Evolutionary conservation across 2,888 invertebrate genomes (phyloP).

Genomic region (Labia minor): DNA sequence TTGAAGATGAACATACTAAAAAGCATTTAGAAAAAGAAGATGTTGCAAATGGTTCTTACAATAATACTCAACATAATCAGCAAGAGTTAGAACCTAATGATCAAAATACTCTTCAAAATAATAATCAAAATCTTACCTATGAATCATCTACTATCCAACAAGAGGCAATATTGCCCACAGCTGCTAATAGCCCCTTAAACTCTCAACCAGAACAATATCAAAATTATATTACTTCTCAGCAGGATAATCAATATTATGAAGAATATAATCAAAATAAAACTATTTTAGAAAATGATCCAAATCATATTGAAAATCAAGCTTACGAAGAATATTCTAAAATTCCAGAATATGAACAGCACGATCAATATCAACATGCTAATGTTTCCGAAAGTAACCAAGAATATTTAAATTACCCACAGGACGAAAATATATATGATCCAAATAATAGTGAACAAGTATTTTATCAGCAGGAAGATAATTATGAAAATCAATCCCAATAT

Average conservation of each 20-base stretch:
- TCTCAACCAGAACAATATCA: no score
- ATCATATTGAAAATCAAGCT: neutral
- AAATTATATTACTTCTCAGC: neutral
- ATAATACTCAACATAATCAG: no score
- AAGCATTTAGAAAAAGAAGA: no score
- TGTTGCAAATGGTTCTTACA: no score
- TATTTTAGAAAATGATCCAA: neutral
- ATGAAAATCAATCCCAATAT: neutral
- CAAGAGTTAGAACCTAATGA: no score
- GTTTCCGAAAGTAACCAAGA: neutral
- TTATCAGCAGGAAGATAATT: neutral
- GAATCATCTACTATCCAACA: no score
- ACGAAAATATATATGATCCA: slow-evolving; percentile 3
- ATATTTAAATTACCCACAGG: neutral
- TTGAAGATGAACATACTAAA: no score
- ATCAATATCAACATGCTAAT: neutral
- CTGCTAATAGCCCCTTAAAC: no score
- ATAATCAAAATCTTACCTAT: no score
- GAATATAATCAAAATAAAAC: neutral
- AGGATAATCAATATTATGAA: neutral
- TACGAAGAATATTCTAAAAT: neutral
- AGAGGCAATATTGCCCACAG: no score
- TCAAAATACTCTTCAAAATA: no score
- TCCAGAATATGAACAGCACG: neutral
- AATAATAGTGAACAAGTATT: neutral